Evolutionary conservation across 1,140 invertebrate genomes (phyloP), one percentile per base, ranked within the genome.

Genomic region (Cardiocondyla obscurior): DNA sequence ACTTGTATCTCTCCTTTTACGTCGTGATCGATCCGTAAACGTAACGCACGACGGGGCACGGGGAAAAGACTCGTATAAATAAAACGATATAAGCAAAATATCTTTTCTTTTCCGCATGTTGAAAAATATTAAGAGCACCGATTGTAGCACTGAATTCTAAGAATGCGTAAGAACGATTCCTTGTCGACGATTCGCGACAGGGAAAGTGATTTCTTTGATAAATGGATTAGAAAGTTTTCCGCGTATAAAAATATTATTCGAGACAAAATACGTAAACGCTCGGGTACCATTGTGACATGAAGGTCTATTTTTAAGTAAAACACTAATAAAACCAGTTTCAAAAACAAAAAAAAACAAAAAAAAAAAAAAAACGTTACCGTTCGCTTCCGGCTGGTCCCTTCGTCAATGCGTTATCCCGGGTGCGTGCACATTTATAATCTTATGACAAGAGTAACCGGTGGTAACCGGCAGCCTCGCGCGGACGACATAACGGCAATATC

Each of bases 371-470:
- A 42, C 10, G 8, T 19, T 65, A 65, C 28, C 42, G 49, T 42
- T 39, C 25, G 19, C 22, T 36, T 46, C 49, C 60, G 33, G 64
- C 16, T 55, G 46, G 30, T 79, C 36, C 39, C 36, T 69, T 25
- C 73, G 14, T 49, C 1, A 22, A 60, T n/a, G 42, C 36, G 25
- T n/a, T n/a, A 16, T 16, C 14, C 5, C 42, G 36, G n/a, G 14
- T 19, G 25, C 53, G 53, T 25, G 30, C 33, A 46, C 16, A 3
- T 42, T 44, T 39, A 25, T 44, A 39, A 46, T 51, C 58, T 62
- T 76, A 30, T 76, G 73, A 64, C 73, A 60, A 12, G 57, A 60
- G 73, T 76, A 64, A 57, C 73, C n/a, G n/a, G n/a, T n/a, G 55
- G 58, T 76, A 64, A 28, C 12, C 51, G 33, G 22, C 33, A 16